phyloP scores from a whole-genome alignment of 2,888 invertebrate species.

The Macroteleia sp. region DNA sequence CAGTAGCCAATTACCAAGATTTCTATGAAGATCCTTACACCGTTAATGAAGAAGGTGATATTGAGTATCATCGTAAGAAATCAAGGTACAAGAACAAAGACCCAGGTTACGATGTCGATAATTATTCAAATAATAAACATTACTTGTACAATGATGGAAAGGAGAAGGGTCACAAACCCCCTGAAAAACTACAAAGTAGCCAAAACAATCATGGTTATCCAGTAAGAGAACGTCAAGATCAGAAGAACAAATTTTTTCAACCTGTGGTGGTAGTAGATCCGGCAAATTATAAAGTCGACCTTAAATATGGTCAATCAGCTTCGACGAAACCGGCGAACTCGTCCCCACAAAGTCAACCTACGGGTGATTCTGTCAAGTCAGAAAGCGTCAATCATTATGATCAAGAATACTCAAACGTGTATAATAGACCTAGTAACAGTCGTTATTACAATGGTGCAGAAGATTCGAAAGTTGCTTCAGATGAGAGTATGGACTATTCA shows the following conservation, averaged over 20 bases:
- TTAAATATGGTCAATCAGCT: slow-evolving; percentile 63
- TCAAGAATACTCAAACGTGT: slow-evolving; percentile 17
- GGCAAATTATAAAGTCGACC: slow-evolving; percentile 68
- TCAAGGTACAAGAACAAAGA: slow-evolving; percentile 19
- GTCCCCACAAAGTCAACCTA: not conserved
- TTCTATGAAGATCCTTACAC: slow-evolving; percentile 74
- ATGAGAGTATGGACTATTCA: slow-evolving; percentile 74
- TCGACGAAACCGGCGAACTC: slow-evolving; percentile 29
- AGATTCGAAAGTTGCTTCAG: slow-evolving; percentile 72
- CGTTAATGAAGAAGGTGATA: slow-evolving; percentile 27
- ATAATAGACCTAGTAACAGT: slow-evolving; percentile 52
- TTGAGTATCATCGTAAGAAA: slow-evolving; percentile 31
- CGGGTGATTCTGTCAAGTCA: slow-evolving; percentile 13
- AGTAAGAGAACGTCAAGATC: slow-evolving; percentile 5
- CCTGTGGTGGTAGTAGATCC: slow-evolving; percentile 75
- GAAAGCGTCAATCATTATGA: slow-evolving; percentile 54
- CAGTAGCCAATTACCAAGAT: slow-evolving; percentile 78
- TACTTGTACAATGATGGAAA: slow-evolving; percentile 24
- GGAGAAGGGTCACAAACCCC: slow-evolving; percentile 24
- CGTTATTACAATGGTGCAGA: slow-evolving; percentile 73
- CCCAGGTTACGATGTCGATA: not conserved
- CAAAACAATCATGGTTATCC: slow-evolving; percentile 16
- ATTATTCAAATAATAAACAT: slow-evolving; percentile 26
- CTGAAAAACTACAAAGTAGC: not conserved
- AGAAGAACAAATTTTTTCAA: slow-evolving; percentile 64